These are phyloP conservation scores for Cladorhizidae sp. DNA, from an alignment of 37 sponge, comb jelly and placozoan genomes.

Conservation along the genomic window DNA sequence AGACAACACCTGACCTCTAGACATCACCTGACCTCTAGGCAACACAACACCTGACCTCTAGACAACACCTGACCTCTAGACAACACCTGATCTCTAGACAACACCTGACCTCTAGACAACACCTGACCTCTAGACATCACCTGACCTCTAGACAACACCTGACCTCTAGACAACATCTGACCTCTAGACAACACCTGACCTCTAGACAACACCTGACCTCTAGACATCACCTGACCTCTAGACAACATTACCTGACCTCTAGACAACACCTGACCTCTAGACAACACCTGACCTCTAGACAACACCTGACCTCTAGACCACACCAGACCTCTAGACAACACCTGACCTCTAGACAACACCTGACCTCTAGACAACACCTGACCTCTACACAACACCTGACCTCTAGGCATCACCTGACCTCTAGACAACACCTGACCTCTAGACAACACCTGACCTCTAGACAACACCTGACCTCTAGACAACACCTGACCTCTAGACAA, in stretches of 20 bases:
- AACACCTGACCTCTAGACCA: neutral
- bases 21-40: neutral
- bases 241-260: neutral
- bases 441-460: no score
- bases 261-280: neutral
- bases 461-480: neutral
- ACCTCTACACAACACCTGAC: no score
- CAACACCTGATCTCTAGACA: neutral
- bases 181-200: neutral
- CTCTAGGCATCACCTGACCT: neutral
- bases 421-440: neutral
- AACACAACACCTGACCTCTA: no score
- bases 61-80: neutral
- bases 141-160: no score
- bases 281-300: neutral
- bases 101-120: neutral
- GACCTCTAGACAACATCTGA: no score
- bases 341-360: neutral
- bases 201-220: neutral
- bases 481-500: neutral
- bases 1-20: neutral
- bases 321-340: no score
- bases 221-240: no score
- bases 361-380: neutral
- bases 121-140: neutral